Conservation (phyloP, 2,888 invertebrate species). For the Siphonodentalium dalli region DNA sequence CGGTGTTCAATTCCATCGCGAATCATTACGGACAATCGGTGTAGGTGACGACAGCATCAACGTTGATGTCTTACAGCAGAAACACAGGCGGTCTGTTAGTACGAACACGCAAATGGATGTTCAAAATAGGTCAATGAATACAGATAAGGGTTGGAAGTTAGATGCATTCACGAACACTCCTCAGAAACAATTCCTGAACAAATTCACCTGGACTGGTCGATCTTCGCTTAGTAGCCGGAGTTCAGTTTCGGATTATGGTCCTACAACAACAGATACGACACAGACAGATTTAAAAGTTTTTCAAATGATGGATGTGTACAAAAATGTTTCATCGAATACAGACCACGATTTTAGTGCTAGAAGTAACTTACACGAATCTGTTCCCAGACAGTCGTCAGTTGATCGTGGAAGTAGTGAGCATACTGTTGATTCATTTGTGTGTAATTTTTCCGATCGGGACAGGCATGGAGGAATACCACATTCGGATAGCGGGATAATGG, state of each 20-base stretch:
- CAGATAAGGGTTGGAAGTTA: conserved; percentile 51
- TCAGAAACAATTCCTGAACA: conserved; percentile 34
- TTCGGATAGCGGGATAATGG: too few relatives aligned
- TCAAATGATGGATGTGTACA: conserved; percentile 38
- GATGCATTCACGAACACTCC: conserved; percentile 51
- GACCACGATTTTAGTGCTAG: conserved; percentile 9
- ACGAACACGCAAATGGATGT: conserved; percentile 47
- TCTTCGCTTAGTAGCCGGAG: conserved; percentile 34
- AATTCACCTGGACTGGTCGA: conserved; percentile 47
- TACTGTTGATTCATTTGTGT: conserved; percentile 34
- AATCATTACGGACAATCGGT: conserved; percentile 40
- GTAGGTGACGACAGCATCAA: conserved; percentile 56
- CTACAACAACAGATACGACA: conserved; percentile 25
- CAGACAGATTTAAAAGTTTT: conserved; percentile 53
- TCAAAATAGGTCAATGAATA: conserved; percentile 37
- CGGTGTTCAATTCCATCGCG: conserved; percentile 34
- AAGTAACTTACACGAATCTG: conserved; percentile 21
- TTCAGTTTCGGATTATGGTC: conserved; percentile 50
- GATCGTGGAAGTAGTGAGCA: conserved; percentile 35
- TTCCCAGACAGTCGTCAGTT: conserved; percentile 21
- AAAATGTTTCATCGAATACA: conserved; percentile 41
- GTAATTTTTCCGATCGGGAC: conserved; percentile 34
- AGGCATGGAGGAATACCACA: too few relatives aligned
- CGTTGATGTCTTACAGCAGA: conserved; percentile 49
- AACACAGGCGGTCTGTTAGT: conserved; percentile 47